A percentile compares a stretch with the other conserved stretches of the same genome.
Conservation (phyloP, 2,888 invertebrate species). For the Aspidiotus rigidus region DNA sequence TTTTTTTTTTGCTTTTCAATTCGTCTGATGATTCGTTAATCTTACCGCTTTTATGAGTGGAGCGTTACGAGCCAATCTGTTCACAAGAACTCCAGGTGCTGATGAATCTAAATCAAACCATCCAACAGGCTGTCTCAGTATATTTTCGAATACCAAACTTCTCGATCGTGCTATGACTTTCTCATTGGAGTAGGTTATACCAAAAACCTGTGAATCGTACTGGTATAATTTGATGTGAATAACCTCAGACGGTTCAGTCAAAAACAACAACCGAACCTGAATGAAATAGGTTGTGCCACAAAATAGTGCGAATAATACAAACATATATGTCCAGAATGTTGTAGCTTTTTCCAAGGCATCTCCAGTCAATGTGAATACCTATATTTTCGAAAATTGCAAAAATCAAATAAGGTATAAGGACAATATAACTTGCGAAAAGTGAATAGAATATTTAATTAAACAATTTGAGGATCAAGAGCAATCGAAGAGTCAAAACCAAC, state of each 20-base stretch:
- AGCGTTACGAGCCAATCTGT: slow-evolving; percentile 44
- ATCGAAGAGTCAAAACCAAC: too few relatives aligned
- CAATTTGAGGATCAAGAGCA: too few relatives aligned
- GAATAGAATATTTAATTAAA: too few relatives aligned
- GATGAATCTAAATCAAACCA: slow-evolving; percentile 44
- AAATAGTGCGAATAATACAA: slow-evolving; percentile 44
- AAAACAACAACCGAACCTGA: slow-evolving; percentile 40
- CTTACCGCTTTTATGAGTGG: slow-evolving; percentile 44
- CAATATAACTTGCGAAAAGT: too few relatives aligned
- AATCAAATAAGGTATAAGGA: too few relatives aligned
- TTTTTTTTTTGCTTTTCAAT: slow-evolving; percentile 7
- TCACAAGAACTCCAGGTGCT: slow-evolving; percentile 43
- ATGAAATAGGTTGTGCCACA: slow-evolving; percentile 43
- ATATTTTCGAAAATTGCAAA: not conserved
- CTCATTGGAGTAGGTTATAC: slow-evolving; percentile 40
- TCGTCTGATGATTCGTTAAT: not conserved
- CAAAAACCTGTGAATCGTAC: not conserved
- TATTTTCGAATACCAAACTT: slow-evolving; percentile 43
- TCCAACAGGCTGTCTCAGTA: slow-evolving; percentile 43
- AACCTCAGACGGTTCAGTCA: not conserved
- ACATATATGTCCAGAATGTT: slow-evolving; percentile 42
- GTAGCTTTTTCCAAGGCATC: slow-evolving; percentile 16
- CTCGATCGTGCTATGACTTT: slow-evolving; percentile 41
- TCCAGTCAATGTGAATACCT: slow-evolving; percentile 33
- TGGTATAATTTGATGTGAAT: not conserved